Conservation (phyloP, 2,888 invertebrate species). For the Drosophila acutilabella region DNA sequence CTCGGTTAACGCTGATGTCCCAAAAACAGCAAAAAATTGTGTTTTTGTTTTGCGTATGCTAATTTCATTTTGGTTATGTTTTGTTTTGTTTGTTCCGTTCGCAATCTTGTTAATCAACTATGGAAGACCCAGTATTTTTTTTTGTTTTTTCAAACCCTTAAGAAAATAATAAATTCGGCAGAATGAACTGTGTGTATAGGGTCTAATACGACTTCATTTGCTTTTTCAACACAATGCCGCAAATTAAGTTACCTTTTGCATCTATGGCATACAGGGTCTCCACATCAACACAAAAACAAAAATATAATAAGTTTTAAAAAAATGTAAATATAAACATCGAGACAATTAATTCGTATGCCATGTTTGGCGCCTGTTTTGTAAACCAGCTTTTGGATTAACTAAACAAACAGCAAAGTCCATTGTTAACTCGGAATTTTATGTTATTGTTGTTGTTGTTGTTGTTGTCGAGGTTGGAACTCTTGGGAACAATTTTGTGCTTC, state of each 20-base stretch:
- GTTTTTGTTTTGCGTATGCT: constrained; percentile 53
- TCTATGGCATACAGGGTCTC: background rate
- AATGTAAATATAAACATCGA: constrained; percentile 66
- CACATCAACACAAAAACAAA: constrained; percentile 12
- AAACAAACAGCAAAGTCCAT: constrained; percentile 59
- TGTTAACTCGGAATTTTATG: constrained; percentile 26
- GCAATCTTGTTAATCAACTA: constrained; percentile 31
- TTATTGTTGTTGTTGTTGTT: constrained; percentile 19
- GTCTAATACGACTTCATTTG: background rate
- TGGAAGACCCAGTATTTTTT: background rate
- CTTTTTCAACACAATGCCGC: background rate
- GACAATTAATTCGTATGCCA: constrained; percentile 70
- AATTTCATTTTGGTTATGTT: constrained; percentile 40
- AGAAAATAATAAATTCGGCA: background rate
- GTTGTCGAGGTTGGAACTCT: constrained; percentile 19
- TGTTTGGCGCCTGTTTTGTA: constrained; percentile 73
- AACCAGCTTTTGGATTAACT: constrained; percentile 71
- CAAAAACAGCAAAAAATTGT: constrained; percentile 65
- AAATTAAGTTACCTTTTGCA: background rate
- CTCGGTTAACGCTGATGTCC: constrained; percentile 59
- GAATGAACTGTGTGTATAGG: too few relatives aligned
- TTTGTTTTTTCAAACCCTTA: background rate
- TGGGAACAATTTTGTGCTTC: constrained; percentile 45
- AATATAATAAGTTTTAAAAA: constrained; percentile 47
- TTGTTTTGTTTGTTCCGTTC: constrained; percentile 30